A percentile compares a stretch with the other conserved stretches of the same genome.
Evolutionary conservation across 2,113 vertebrate species (phyloP).

Genomic region (Nasalis larvatus): DNA sequence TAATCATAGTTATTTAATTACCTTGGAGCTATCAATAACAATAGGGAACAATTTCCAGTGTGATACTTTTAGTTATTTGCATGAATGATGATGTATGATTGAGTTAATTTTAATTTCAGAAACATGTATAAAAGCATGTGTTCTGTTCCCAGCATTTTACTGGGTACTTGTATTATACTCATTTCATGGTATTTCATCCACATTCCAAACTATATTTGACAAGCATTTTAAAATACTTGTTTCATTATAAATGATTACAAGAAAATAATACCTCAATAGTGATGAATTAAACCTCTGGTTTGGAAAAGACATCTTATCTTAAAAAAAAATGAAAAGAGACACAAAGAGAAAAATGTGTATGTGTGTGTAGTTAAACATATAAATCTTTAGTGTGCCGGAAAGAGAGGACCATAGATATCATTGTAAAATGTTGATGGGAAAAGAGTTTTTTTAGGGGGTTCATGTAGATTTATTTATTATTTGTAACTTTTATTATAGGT

Average conservation of each 20-base stretch:
- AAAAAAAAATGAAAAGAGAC: not conserved
- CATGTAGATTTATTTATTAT: too few species aligned
- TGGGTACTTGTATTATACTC: not conserved
- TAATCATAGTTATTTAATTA: conserved; percentile 35
- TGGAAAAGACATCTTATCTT: not conserved
- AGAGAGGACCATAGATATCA: not conserved
- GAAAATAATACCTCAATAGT: conserved; percentile 29
- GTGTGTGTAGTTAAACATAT: not conserved
- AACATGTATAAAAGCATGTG: not conserved
- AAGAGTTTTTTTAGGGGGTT: not conserved
- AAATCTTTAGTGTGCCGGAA: not conserved
- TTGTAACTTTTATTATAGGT: too few species aligned
- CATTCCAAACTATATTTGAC: not conserved
- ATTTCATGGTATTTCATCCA: not conserved
- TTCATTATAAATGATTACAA: not conserved
- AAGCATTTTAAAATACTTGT: not conserved
- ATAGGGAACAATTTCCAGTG: conserved; percentile 27
- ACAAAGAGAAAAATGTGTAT: not conserved
- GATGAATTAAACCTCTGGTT: not conserved
- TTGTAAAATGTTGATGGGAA: conserved; percentile 3
- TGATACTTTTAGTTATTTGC: conserved; percentile 17
- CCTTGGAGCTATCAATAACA: not conserved
- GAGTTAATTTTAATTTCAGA: conserved; percentile 34
- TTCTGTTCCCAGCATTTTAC: not conserved
- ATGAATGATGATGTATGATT: not conserved